phyloP scores from a whole-genome alignment of 2,113 vertebrate species.

The Neotragus pygmaeus region DNA sequence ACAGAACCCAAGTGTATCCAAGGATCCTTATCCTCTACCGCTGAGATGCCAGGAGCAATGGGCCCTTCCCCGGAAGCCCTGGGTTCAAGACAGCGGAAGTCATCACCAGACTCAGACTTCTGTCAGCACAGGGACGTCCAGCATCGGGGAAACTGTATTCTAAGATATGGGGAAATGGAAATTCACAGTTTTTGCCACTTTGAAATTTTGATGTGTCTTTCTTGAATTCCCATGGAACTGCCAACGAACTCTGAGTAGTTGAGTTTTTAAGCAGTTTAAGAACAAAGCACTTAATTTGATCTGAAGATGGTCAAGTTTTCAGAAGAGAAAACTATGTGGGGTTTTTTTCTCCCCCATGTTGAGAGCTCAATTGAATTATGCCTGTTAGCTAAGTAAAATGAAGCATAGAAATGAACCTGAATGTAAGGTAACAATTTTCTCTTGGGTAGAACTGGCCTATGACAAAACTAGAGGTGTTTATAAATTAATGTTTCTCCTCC shows the following conservation, averaged over 20 bases:
- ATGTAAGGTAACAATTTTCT: not conserved
- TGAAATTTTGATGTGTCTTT: not conserved
- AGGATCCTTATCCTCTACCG: rapidly evolving
- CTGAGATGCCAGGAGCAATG: rapidly evolving
- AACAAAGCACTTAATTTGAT: not conserved
- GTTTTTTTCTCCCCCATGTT: too few relatives aligned
- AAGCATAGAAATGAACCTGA: not conserved
- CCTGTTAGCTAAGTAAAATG: not conserved
- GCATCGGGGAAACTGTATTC: not conserved
- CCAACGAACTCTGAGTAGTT: not conserved
- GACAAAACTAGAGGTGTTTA: not conserved
- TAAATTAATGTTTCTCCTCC: not conserved
- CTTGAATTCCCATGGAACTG: not conserved
- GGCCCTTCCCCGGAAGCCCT: not conserved
- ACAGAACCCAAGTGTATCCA: not conserved
- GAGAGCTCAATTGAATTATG: not conserved
- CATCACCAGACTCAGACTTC: not conserved
- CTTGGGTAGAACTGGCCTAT: not conserved
- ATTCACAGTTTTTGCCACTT: not conserved
- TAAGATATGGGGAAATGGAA: not conserved
- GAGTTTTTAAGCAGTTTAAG: not conserved
- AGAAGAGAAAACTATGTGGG: not conserved
- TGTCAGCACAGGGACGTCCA: not conserved
- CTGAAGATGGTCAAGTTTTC: not conserved
- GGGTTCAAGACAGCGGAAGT: too few relatives aligned